phyloP scores from a whole-genome alignment of 2,797 vertebrate species.

The Anas bahamensis region DNA sequence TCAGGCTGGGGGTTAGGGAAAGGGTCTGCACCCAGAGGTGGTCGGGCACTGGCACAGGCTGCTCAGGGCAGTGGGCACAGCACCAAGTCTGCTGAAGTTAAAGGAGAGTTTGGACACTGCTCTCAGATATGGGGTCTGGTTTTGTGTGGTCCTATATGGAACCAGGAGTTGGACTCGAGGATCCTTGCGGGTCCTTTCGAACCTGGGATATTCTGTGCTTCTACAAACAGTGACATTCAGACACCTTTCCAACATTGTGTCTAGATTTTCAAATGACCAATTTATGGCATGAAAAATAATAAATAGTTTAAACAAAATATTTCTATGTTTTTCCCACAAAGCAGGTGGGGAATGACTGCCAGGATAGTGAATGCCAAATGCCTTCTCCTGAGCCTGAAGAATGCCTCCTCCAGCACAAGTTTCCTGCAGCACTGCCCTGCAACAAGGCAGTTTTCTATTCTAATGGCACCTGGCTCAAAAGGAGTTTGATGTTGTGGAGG shows the following conservation, averaged over 20 bases:
- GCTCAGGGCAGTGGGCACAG: too few relatives aligned
- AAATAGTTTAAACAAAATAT: background rate
- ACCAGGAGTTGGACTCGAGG: too few relatives aligned
- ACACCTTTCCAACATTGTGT: background rate
- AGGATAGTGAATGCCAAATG: background rate
- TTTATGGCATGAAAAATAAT: background rate
- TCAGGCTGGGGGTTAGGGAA: too few relatives aligned
- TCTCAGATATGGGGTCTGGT: too few relatives aligned
- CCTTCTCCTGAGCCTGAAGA: background rate
- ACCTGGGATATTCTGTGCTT: too few relatives aligned
- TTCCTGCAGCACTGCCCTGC: background rate
- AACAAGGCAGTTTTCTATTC: background rate
- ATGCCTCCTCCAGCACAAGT: rapidly evolving
- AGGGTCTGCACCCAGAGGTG: too few relatives aligned
- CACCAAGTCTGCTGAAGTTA: too few relatives aligned
- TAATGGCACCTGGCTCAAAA: background rate
- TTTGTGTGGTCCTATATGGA: too few relatives aligned
- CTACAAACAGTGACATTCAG: background rate
- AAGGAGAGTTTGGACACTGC: too few relatives aligned
- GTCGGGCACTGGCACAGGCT: too few relatives aligned
- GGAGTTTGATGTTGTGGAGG: background rate
- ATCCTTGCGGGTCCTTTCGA: too few relatives aligned
- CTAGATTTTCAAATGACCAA: background rate
- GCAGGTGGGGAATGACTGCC: background rate
- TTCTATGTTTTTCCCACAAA: background rate